These are phyloP conservation scores for Astyanax mexicanus DNA, from an alignment of 2,797 vertebrate species.

Conservation along the genomic window DNA sequence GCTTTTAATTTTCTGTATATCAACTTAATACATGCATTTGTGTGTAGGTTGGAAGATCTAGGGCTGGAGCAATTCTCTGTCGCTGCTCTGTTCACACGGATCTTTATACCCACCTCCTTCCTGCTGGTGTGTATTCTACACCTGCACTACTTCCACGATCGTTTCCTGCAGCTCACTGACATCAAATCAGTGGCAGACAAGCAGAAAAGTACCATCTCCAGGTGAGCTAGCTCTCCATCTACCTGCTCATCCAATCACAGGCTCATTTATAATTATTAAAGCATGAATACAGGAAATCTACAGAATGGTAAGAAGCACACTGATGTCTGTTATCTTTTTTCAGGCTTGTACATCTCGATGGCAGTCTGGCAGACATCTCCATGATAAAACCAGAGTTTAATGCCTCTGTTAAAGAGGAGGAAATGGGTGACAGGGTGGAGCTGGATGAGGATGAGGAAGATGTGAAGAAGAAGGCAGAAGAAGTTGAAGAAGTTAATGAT, in stretches of 20 bases:
- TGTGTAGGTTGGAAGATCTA: constrained; percentile 86
- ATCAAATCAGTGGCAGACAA: constrained; percentile 92
- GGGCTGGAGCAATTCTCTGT: constrained; percentile 90
- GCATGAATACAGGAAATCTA: too few species aligned
- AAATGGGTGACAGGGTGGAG: constrained; percentile 26
- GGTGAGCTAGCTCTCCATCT: constrained; percentile 69
- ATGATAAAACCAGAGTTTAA: constrained; percentile 78
- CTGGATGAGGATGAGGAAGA: constrained; percentile 56
- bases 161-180: constrained; percentile 92
- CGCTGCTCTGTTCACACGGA: constrained; percentile 89
- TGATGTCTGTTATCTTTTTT: constrained; percentile 20
- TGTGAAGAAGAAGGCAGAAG: constrained; percentile 56
- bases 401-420: constrained; percentile 57
- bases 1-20: too few species aligned
- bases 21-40: constrained; percentile 11
- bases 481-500: constrained; percentile 52
- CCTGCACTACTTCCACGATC: constrained; percentile 94
- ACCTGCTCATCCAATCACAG: too few species aligned
- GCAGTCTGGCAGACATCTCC: constrained; percentile 90
- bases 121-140: constrained; percentile 93
- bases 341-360: constrained; percentile 93
- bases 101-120: constrained; percentile 94
- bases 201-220: constrained; percentile 92
- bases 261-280: too few species aligned
- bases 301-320: too few species aligned